Conservation (phyloP, 2,113 vertebrate genomes). For the Scartelaos histophorus region DNA sequence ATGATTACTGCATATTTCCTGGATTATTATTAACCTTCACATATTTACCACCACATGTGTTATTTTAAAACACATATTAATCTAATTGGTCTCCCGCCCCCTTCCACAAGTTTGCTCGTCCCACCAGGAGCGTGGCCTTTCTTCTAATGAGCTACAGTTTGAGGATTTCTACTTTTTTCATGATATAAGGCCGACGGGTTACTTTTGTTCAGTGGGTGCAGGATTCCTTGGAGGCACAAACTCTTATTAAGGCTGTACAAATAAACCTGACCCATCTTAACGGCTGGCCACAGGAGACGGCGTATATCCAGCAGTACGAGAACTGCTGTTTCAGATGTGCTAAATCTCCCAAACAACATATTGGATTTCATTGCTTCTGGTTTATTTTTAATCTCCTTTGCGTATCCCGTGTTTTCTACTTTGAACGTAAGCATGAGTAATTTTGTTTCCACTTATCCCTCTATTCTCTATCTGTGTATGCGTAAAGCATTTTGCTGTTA, state of each 20-base stretch:
- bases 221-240: constrained; percentile 22
- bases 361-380: neutral
- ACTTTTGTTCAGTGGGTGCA: constrained; percentile 18
- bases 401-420: constrained; percentile 23
- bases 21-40: neutral
- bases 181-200: constrained; percentile 8
- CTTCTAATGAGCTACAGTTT: constrained; percentile 27
- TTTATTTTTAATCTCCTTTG: constrained; percentile 9
- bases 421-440: constrained; percentile 28
- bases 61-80: constrained; percentile 1
- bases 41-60: neutral
- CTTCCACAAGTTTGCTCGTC: neutral
- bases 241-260: constrained; percentile 13
- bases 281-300: constrained; percentile 9
- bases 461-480: constrained; percentile 29
- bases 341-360: constrained; percentile 25
- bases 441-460: constrained; percentile 43
- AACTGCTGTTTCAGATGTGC: constrained; percentile 15
- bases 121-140: constrained; percentile 14
- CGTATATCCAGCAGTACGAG: neutral
- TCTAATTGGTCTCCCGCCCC: neutral
- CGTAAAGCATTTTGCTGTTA: constrained; percentile 4
- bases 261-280: constrained; percentile 14
- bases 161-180: constrained; percentile 4
- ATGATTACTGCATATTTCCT: neutral